phyloP scores from a whole-genome alignment of 35 echinoderm and acorn worm genomes.

The Heliocidaris tuberculata region DNA sequence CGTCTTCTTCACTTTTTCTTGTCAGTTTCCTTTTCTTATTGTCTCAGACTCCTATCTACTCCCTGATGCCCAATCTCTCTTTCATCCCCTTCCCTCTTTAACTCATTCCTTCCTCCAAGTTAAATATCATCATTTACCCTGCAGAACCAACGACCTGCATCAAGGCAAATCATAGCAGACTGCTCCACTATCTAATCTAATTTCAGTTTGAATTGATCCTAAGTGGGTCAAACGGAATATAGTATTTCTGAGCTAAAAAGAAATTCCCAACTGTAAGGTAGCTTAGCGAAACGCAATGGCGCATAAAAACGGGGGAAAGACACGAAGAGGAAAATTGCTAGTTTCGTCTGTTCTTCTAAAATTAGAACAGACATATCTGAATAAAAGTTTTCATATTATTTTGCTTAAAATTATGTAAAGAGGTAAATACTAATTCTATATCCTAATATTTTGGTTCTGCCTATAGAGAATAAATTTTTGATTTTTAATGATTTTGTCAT shows the following conservation, averaged over 20 bases:
- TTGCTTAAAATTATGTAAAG: too few relatives aligned
- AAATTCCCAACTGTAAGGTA: too few relatives aligned
- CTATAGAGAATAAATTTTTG: too few relatives aligned
- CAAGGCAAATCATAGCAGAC: background rate
- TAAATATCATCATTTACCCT: background rate
- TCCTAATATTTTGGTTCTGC: too few relatives aligned
- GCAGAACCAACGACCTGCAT: background rate
- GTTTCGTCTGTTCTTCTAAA: too few relatives aligned
- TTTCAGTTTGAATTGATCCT: background rate
- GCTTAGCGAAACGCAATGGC: too few relatives aligned
- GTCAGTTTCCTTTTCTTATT: background rate
- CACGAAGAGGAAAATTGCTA: too few relatives aligned
- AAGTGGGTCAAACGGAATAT: background rate
- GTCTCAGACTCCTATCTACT: background rate
- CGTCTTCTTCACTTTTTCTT: background rate
- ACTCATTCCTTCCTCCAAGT: background rate
- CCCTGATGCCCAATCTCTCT: constrained; percentile 1
- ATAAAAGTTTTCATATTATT: too few relatives aligned
- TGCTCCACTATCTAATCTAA: background rate
- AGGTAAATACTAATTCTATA: too few relatives aligned
- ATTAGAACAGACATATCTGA: too few relatives aligned
- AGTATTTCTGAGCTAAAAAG: background rate
- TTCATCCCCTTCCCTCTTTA: background rate
- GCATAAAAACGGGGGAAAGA: too few relatives aligned
- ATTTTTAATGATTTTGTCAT: too few relatives aligned